phyloP scores from a whole-genome alignment of 2,888 invertebrate genomes.

The Carabus problematicus region DNA sequence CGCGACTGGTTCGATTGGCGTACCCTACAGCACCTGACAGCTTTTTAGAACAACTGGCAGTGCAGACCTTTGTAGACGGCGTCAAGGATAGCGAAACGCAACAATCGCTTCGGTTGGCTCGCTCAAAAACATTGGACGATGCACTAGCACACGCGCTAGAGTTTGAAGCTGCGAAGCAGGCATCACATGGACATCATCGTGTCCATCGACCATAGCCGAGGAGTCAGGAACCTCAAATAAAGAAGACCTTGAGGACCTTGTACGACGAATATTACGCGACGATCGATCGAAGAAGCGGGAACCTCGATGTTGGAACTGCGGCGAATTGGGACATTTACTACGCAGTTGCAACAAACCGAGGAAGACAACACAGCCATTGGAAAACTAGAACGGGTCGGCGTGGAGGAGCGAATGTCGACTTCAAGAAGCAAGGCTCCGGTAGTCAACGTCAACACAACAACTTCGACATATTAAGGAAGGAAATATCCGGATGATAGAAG shows the following conservation, averaged over 20 bases:
- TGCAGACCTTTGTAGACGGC: conserved; percentile 8
- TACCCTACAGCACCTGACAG: background rate
- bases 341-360: background rate
- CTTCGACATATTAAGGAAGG: background rate
- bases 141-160: too few relatives aligned
- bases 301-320: background rate
- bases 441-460: background rate
- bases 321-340: conserved; percentile 1
- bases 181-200: too few relatives aligned
- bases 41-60: conserved; percentile 1
- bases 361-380: background rate
- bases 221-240: background rate
- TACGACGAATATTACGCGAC: background rate
- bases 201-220: background rate
- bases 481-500: conserved; percentile 1
- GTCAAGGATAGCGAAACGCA: too few relatives aligned
- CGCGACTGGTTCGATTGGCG: background rate
- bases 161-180: too few relatives aligned
- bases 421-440: background rate
- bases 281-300: background rate
- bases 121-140: too few relatives aligned
- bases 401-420: background rate
- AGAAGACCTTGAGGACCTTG: background rate
- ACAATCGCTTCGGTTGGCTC: too few relatives aligned
- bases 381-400: background rate